Percentiles rank a stretch among this genome's conserved stretches.
Evolutionary conservation across 2,797 vertebrate species (phyloP).

Genomic region (Miichthys miiuy): DNA sequence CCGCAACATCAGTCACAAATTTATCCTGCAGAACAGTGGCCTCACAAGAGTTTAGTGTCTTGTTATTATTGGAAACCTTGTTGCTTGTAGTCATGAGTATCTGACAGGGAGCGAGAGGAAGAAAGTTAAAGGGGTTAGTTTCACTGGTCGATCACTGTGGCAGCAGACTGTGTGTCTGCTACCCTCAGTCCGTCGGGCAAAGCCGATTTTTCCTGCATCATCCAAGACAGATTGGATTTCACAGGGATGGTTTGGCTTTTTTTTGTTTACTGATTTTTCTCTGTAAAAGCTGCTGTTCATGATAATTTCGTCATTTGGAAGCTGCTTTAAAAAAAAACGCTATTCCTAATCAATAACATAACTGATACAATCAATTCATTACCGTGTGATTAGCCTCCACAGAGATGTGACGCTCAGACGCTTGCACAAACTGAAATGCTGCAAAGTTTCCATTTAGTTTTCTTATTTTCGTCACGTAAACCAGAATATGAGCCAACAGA

Average conservation of each 20-base stretch:
- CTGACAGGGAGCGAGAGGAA: slow-evolving; percentile 16
- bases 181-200: background rate
- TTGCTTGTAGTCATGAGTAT: slow-evolving; percentile 23
- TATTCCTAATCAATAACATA: slow-evolving; percentile 17
- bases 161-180: slow-evolving; percentile 33
- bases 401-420: slow-evolving; percentile 12
- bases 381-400: slow-evolving; percentile 11
- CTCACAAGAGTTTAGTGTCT: slow-evolving; percentile 41
- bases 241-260: background rate
- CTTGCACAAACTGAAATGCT: slow-evolving; percentile 7
- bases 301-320: slow-evolving; percentile 6
- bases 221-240: slow-evolving; percentile 15
- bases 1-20: slow-evolving; percentile 26
- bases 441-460: background rate
- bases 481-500: background rate
- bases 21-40: slow-evolving; percentile 18
- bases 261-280: background rate
- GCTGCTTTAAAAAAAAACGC: slow-evolving; percentile 6
- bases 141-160: slow-evolving; percentile 49
- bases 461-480: background rate
- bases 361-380: slow-evolving; percentile 50
- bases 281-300: background rate
- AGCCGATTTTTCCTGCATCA: slow-evolving; percentile 20
- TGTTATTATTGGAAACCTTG: slow-evolving; percentile 51
- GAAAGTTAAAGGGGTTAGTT: slow-evolving; percentile 38